These are phyloP conservation scores for Chrysodeixis includens DNA, from an alignment of 2,888 invertebrate genomes.

Conservation along the genomic window DNA sequence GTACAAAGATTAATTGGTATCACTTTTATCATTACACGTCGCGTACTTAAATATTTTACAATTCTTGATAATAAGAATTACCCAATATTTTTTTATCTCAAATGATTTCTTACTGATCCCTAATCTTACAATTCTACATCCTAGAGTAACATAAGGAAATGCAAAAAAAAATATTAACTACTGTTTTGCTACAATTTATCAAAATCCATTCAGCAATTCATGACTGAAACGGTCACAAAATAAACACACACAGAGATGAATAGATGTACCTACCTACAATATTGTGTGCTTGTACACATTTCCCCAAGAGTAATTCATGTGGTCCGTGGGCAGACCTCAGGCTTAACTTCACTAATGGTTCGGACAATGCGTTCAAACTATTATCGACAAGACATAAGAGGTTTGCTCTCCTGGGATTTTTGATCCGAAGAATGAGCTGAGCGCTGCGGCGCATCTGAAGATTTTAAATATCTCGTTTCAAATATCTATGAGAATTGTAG, in stretches of 20 bases:
- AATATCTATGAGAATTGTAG: constrained; percentile 10
- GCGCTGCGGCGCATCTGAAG: constrained; percentile 51
- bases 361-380: constrained; percentile 70
- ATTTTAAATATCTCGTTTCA: constrained; percentile 28
- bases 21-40: too few relatives aligned
- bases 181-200: too few relatives aligned
- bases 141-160: too few relatives aligned
- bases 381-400: constrained; percentile 73
- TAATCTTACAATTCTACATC: too few relatives aligned
- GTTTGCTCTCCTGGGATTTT: constrained; percentile 70
- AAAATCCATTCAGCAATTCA: too few relatives aligned
- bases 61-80: too few relatives aligned
- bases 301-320: constrained; percentile 64
- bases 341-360: constrained; percentile 81
- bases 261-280: not conserved
- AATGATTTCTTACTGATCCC: too few relatives aligned
- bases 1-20: too few relatives aligned
- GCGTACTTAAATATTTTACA: too few relatives aligned
- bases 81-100: too few relatives aligned
- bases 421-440: constrained; percentile 67
- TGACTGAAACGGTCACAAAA: not conserved
- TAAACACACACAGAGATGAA: not conserved
- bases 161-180: too few relatives aligned
- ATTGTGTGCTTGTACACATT: constrained; percentile 10
- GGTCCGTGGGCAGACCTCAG: constrained; percentile 70